Conservation (phyloP, 2,797 vertebrate genomes). For the Acipenser ruthenus region DNA sequence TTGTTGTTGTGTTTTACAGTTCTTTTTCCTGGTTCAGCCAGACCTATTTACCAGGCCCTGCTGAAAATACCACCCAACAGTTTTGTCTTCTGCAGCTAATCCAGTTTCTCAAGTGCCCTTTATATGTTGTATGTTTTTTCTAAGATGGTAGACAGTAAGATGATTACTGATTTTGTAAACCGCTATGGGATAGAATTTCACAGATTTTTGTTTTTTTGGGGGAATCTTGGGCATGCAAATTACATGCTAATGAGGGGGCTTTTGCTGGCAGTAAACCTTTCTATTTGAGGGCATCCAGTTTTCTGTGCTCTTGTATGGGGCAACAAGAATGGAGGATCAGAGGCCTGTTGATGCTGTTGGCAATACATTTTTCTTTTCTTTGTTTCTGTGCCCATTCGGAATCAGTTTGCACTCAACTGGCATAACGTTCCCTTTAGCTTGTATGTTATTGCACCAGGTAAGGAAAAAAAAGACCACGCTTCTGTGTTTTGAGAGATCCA, state of each 20-base stretch:
- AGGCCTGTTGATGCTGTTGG: constrained; percentile 23
- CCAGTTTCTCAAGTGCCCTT: constrained; percentile 98
- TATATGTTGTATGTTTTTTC: constrained; percentile 81
- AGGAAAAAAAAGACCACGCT: constrained; percentile 49
- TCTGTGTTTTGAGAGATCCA: constrained; percentile 12
- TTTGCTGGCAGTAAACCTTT: constrained; percentile 63
- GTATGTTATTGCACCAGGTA: constrained; percentile 62
- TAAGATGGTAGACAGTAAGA: constrained; percentile 55
- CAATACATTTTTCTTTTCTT: constrained; percentile 24
- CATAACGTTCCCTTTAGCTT: constrained; percentile 4
- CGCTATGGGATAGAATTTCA: constrained; percentile 51
- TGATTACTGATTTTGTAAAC: constrained; percentile 55
- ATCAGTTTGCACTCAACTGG: constrained; percentile 8
- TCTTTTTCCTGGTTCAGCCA: constrained; percentile 99
- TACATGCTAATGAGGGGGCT: constrained; percentile 70
- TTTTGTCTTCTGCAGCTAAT: constrained; percentile 99
- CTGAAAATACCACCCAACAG: constrained; percentile 99
- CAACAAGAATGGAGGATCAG: constrained; percentile 19
- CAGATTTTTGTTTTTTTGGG: constrained; percentile 31
- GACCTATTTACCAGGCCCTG: constrained; percentile 99
- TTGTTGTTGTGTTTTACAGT: constrained; percentile 99
- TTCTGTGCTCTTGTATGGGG: constrained; percentile 27
- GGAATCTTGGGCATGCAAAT: constrained; percentile 66
- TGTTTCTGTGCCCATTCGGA: neutral
- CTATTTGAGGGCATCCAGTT: constrained; percentile 26